Percentiles rank a stretch among this genome's conserved stretches.
phyloP scores from a whole-genome alignment of 2,113 vertebrate species.

The Gorsachius goisagi region DNA sequence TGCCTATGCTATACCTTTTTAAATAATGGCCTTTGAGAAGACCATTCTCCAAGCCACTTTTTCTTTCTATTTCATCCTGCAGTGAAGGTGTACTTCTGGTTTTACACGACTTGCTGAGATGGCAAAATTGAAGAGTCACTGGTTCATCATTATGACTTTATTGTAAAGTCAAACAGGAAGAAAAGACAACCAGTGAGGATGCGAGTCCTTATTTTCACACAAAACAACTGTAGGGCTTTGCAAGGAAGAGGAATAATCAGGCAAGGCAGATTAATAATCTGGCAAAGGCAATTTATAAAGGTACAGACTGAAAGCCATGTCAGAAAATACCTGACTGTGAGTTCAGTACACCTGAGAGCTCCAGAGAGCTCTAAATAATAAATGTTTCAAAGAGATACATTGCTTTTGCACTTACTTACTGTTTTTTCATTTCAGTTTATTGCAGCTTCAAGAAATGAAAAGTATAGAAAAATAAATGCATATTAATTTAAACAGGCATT shows the following conservation, averaged over 20 bases:
- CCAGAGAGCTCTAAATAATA: constrained; percentile 5
- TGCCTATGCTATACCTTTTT: not conserved
- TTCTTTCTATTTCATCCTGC: not conserved
- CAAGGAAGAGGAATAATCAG: not conserved
- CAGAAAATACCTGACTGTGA: not conserved
- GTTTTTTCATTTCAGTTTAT: not conserved
- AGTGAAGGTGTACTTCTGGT: not conserved
- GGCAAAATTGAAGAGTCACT: not conserved
- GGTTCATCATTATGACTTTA: not conserved
- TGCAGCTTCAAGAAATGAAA: not conserved
- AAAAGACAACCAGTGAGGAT: not conserved
- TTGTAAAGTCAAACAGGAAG: not conserved
- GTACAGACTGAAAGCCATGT: not conserved
- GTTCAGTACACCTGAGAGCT: not conserved
- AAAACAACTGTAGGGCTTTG: not conserved
- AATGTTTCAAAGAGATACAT: not conserved
- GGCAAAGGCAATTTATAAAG: not conserved
- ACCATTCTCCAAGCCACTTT: not conserved
- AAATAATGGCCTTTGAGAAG: not conserved
- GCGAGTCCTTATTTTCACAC: not conserved
- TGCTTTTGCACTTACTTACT: not conserved
- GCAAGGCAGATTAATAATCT: not conserved
- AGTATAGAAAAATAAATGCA: not conserved
- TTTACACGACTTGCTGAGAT: not conserved
- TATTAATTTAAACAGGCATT: not conserved